These are phyloP conservation scores for Lissocephala sabroskyi DNA, from an alignment of 2,888 invertebrate species.

Conservation along the genomic window DNA sequence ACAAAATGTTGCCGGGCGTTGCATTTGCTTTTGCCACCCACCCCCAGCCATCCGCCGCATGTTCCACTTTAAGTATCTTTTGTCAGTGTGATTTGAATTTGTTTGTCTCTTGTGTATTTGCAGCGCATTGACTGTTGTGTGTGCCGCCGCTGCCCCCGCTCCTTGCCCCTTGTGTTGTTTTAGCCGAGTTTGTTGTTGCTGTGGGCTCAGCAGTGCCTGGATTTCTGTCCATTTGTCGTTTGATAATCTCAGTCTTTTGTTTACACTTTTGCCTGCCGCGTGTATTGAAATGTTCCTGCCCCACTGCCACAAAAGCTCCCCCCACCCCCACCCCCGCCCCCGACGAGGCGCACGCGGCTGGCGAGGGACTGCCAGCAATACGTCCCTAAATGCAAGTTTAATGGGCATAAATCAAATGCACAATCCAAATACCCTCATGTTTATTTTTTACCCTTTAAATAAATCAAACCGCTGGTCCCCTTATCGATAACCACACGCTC, in stretches of 20 bases:
- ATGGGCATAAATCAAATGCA: too few species aligned
- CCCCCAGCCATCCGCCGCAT: neutral
- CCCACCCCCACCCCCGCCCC: neutral
- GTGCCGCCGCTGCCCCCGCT: conserved; percentile 21
- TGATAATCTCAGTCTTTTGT: conserved; percentile 43
- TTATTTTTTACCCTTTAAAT: too few species aligned
- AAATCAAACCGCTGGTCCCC: too few species aligned
- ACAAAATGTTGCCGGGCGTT: conserved; percentile 12
- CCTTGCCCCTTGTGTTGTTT: conserved; percentile 14
- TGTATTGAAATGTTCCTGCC: too few species aligned
- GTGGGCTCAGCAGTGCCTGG: conserved; percentile 31
- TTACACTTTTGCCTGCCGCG: conserved; percentile 20
- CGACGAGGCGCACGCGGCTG: too few species aligned
- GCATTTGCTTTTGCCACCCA: conserved; percentile 11
- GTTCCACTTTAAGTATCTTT: conserved; percentile 32
- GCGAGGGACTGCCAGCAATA: too few species aligned
- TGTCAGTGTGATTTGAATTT: conserved; percentile 57
- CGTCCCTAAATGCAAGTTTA: too few species aligned
- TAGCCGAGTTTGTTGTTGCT: conserved; percentile 12
- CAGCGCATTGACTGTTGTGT: conserved; percentile 17
- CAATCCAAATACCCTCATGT: too few species aligned
- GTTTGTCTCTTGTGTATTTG: conserved; percentile 49
- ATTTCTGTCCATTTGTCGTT: conserved; percentile 44
- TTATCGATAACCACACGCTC: too few species aligned
- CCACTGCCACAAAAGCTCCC: neutral